phyloP scores from a whole-genome alignment of 2,113 vertebrate species.

The Hippocampus mohnikei region DNA sequence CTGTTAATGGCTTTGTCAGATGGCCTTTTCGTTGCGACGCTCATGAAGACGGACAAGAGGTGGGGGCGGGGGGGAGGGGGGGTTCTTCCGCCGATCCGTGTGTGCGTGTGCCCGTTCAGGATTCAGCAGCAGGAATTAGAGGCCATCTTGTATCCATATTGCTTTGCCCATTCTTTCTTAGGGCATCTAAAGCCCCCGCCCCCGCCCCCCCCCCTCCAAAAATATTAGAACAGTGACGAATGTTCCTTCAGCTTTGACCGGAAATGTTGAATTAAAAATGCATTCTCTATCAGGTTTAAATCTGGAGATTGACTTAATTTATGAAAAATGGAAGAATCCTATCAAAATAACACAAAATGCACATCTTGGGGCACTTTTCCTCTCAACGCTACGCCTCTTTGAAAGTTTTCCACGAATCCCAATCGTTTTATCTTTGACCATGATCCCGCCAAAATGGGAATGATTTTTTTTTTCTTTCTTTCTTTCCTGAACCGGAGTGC shows the following conservation, averaged over 20 bases:
- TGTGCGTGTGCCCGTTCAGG: slow-evolving; percentile 20
- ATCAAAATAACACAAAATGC: too few relatives aligned
- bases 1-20: slow-evolving; percentile 74
- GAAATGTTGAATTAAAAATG: too few relatives aligned
- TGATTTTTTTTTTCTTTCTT: neutral
- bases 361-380: too few relatives aligned
- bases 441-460: neutral
- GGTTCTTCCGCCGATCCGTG: neutral
- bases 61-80: neutral
- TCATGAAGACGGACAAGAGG: slow-evolving; percentile 53
- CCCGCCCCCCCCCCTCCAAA: too few relatives aligned
- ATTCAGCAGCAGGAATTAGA: slow-evolving; percentile 59
- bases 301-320: too few relatives aligned
- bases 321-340: too few relatives aligned
- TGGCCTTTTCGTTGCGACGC: slow-evolving; percentile 63
- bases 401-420: neutral
- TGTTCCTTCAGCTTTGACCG: too few relatives aligned
- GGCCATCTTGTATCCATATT: slow-evolving; percentile 38
- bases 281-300: too few relatives aligned
- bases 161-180: too few relatives aligned
- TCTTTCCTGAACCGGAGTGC: neutral
- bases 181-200: too few relatives aligned
- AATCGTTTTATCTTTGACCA: slow-evolving; percentile 4
- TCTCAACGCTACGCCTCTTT: neutral
- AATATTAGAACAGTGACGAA: too few relatives aligned